Evolutionary conservation across 2,113 vertebrate genomes (phyloP).

Genomic region (Ailurus styani): DNA sequence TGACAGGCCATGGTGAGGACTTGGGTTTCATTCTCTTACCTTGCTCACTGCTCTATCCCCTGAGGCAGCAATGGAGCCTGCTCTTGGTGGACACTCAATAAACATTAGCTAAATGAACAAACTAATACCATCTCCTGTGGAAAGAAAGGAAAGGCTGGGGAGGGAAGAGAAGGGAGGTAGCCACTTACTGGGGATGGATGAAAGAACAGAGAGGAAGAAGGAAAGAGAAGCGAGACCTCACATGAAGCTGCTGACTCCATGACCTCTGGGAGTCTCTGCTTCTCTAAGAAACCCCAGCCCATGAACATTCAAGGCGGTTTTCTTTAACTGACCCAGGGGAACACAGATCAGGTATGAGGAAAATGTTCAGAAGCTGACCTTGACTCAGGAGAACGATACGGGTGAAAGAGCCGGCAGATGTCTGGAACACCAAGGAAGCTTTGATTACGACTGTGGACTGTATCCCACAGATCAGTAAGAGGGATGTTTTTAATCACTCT

Average conservation of each 20-base stretch:
- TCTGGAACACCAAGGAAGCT: background rate
- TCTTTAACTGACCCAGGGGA: slow-evolving; percentile 51
- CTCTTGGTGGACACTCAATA: background rate
- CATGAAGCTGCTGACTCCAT: slow-evolving; percentile 29
- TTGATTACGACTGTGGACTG: background rate
- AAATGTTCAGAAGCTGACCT: slow-evolving; percentile 53
- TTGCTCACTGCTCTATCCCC: background rate
- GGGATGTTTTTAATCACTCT: background rate
- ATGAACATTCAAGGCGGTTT: background rate
- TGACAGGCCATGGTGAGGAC: rapidly evolving
- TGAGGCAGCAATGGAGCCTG: background rate
- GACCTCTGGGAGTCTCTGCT: background rate
- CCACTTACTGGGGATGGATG: background rate
- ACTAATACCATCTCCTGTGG: background rate
- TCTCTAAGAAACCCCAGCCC: background rate
- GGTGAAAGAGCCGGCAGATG: slow-evolving; percentile 19
- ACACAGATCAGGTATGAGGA: slow-evolving; percentile 35
- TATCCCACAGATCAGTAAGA: background rate
- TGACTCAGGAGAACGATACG: background rate
- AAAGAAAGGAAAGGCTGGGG: background rate
- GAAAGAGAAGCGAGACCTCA: background rate
- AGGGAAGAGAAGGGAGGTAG: background rate
- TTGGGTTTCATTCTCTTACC: background rate
- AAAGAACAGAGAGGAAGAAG: background rate
- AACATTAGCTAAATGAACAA: background rate